Base-by-base conservation (phyloP, 2,888 invertebrate genomes). In the Ecdyonurus torrentis region DNA sequence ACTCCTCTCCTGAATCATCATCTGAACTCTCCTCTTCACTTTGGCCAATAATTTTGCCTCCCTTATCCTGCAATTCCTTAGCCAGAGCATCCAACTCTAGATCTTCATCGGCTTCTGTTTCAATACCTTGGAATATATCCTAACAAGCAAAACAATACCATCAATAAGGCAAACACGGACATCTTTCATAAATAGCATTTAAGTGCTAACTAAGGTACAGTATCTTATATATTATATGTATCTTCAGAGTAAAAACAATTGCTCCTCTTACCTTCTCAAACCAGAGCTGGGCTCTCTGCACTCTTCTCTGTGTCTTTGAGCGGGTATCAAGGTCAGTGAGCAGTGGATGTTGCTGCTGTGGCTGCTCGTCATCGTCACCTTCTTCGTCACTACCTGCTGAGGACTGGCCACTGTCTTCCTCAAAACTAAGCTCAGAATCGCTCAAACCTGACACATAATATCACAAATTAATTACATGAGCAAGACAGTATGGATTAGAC, bases 91-190 rank as follows among this genome's bases (percentile, higher is more conserved):
- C 89, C 5, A 95, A 79, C 76, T 95, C 95, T 23, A 81, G 82
- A 68, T 92, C 92, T 74, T 91, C 93, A 71, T 92, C 93, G 59
- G 86, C 86, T 64, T 91, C 91, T 65, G 85, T 83, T 67, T 88
- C 84, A 23, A 93, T 75, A 69, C 88, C 83, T 72, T 89, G 87
- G 67, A 93, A 88, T 67, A 82, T 81, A 66, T 91, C 91, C 73
- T 77, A 66, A 18, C 66, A 67, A 63, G 64, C 66, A n/a, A n/a
- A n/a, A n/a, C n/a, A n/a, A n/a, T n/a, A n/a, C n/a, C n/a, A n/a
- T n/a, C n/a, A n/a, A n/a, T n/a, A n/a, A n/a, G n/a, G n/a, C n/a
- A n/a, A n/a, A n/a, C n/a, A n/a, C n/a, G n/a, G n/a, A n/a, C n/a
- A n/a, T n/a, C n/a, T n/a, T n/a, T n/a, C n/a, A n/a, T n/a, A n/a